Conservation (phyloP, 1,140 invertebrate species). For the Zaprionus ornatus region DNA sequence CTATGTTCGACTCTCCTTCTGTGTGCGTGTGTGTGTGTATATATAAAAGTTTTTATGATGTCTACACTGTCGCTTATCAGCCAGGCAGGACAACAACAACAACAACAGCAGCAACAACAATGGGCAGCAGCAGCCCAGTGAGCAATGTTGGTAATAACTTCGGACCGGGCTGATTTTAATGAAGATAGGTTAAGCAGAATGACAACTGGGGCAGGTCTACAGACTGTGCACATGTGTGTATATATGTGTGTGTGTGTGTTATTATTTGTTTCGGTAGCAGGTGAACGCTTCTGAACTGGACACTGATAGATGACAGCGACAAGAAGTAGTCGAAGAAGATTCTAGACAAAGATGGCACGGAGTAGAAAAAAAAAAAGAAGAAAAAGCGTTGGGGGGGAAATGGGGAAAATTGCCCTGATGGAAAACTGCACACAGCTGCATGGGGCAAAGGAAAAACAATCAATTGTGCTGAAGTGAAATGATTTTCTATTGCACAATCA, state of each 20-base stretch:
- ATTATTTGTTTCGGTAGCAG: slow-evolving; percentile 34
- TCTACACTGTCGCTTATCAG: slow-evolving; percentile 68
- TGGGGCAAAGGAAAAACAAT: slow-evolving; percentile 28
- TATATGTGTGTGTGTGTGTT: slow-evolving; percentile 7
- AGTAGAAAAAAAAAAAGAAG: neutral
- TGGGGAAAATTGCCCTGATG: neutral
- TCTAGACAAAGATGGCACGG: neutral
- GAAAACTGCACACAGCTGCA: slow-evolving; percentile 32
- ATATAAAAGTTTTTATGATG: slow-evolving; percentile 68
- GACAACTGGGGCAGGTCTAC: slow-evolving; percentile 45
- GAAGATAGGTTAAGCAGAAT: slow-evolving; percentile 52
- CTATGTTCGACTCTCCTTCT: neutral
- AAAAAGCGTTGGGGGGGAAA: neutral
- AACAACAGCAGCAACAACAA: slow-evolving; percentile 36
- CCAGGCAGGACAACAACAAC: slow-evolving; percentile 32
- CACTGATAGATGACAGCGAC: slow-evolving; percentile 52
- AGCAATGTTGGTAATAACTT: slow-evolving; percentile 48
- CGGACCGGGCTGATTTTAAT: slow-evolving; percentile 46
- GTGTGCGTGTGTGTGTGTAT: neutral
- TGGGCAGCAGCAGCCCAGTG: slow-evolving; percentile 26
- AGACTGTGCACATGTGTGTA: neutral
- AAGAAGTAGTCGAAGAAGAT: slow-evolving; percentile 28
- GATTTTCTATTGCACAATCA: neutral
- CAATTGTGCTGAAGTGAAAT: neutral
- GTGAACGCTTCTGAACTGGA: slow-evolving; percentile 37